Base-by-base conservation (phyloP, 1,140 invertebrate genomes). In the Olivierus martensii region DNA sequence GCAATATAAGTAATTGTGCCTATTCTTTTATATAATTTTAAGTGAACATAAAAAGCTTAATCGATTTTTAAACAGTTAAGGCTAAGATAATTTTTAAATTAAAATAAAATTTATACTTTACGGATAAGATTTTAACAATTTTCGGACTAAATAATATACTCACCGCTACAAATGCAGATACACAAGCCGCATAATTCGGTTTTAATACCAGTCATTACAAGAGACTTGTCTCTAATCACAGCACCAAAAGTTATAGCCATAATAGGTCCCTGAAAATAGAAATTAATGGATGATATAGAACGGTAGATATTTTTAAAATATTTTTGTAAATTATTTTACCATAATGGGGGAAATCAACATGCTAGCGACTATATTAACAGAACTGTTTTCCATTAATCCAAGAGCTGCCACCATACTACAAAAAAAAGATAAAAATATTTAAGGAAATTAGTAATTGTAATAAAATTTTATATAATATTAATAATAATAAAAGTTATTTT, bases 321-420 rank as follows among this genome's bases (percentile, higher is more conserved):
- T 47, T 34, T 50, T 12, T 14, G 41, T 15, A 21, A 12, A 3
- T 5, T n/a, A n/a, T 11, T 66, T 69, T 70, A 80, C 80, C 85
- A 89, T 90, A 3, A 89, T 71, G 0, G 86, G 86, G 2, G 85
- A 88, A 2, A 89, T 82, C 55, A 90, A 69, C 86, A 90, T 90
- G 43, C 83, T 84, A 15, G 86, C 85, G 21, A 87, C 83, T 49
- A 89, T 78, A 62, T 85, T 80, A 2, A 86, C 82, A 2, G 83
- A 79, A 59, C 79, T 86, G 64, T 85, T 81, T 65, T 90, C 85
- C 3, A 84, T 73, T 35, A 90, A 69, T 12, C 85, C 85, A 49
- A 87, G 72, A 7, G 79, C 76, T 28, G 79, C 78, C n/a, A 81
- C 69, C 19, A 72, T 55, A 19, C 69, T 70, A 34, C 2, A 61